These are phyloP conservation scores for Tribolium freemani DNA, from an alignment of 2,888 invertebrate species.

Conservation along the genomic window DNA sequence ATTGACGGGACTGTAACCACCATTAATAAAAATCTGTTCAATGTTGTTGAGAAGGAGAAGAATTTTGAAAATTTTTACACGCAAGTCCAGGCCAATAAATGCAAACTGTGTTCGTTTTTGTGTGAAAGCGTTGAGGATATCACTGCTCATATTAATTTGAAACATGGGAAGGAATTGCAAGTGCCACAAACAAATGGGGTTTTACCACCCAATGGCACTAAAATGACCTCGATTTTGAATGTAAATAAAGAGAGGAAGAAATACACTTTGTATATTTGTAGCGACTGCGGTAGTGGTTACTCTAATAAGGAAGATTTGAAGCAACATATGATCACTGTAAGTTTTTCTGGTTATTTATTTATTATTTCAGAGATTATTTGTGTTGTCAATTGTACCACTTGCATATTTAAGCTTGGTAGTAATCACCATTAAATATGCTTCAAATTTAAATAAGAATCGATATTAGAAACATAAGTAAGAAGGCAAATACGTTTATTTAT, in stretches of 20 bases:
- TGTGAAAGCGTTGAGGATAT: slow-evolving; percentile 61
- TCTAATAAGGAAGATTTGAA: slow-evolving; percentile 68
- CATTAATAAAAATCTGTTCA: slow-evolving; percentile 48
- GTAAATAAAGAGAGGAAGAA: slow-evolving; percentile 47
- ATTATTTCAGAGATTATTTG: not conserved
- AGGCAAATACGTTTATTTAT: too few relatives aligned
- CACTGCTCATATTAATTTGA: slow-evolving; percentile 57
- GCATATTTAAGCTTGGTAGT: too few relatives aligned
- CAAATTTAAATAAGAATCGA: too few relatives aligned
- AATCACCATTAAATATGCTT: too few relatives aligned
- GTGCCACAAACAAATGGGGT: slow-evolving; percentile 11
- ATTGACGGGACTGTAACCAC: slow-evolving; percentile 55
- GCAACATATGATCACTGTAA: slow-evolving; percentile 69
- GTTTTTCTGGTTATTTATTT: not conserved
- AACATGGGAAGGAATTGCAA: slow-evolving; percentile 52
- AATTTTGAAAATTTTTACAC: slow-evolving; percentile 55
- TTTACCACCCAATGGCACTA: slow-evolving; percentile 33
- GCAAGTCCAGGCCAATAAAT: slow-evolving; percentile 61
- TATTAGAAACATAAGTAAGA: too few relatives aligned
- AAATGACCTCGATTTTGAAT: slow-evolving; percentile 54
- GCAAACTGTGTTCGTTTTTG: slow-evolving; percentile 62
- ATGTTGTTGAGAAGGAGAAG: slow-evolving; percentile 10
- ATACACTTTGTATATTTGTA: slow-evolving; percentile 68
- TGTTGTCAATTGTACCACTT: too few relatives aligned
- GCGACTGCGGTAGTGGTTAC: slow-evolving; percentile 69